phyloP scores from a whole-genome alignment of 2,888 invertebrate genomes.

The Drosophila macrothrix region DNA sequence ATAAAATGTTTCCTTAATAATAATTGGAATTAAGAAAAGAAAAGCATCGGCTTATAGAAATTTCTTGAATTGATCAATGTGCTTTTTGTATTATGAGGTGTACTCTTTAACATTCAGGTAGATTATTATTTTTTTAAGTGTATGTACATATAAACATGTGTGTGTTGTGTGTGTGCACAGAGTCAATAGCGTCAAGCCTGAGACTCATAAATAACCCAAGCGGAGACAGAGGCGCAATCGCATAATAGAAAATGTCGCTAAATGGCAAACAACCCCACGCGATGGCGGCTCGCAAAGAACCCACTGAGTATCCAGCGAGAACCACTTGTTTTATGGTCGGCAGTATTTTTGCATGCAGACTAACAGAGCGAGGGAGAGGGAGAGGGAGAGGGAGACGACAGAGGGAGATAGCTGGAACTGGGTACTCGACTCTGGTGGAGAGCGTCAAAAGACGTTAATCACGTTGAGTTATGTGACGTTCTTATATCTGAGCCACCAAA shows the following conservation, averaged over 20 bases:
- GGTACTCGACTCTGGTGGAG: constrained; percentile 32
- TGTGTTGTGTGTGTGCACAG: neutral
- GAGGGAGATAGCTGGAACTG: neutral
- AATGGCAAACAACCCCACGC: constrained; percentile 61
- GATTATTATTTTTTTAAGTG: neutral
- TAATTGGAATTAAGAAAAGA: neutral
- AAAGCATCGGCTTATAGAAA: neutral
- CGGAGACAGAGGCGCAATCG: constrained; percentile 57
- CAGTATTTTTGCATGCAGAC: constrained; percentile 78
- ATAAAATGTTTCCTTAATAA: neutral
- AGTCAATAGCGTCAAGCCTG: constrained; percentile 27
- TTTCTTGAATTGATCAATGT: neutral
- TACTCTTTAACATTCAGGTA: neutral
- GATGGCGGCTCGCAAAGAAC: constrained; percentile 19
- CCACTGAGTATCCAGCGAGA: constrained; percentile 36
- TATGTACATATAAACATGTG: neutral
- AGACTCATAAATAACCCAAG: constrained; percentile 39
- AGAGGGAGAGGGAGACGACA: neutral
- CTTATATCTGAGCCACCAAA: constrained; percentile 83
- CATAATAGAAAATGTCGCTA: constrained; percentile 69
- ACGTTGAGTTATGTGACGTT: constrained; percentile 85
- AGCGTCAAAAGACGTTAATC: constrained; percentile 84
- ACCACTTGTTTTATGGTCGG: constrained; percentile 72
- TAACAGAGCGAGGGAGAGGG: neutral
- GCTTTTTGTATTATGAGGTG: neutral